These are phyloP conservation scores for Natator depressus DNA, from an alignment of 2,113 vertebrate genomes.

Conservation along the genomic window DNA sequence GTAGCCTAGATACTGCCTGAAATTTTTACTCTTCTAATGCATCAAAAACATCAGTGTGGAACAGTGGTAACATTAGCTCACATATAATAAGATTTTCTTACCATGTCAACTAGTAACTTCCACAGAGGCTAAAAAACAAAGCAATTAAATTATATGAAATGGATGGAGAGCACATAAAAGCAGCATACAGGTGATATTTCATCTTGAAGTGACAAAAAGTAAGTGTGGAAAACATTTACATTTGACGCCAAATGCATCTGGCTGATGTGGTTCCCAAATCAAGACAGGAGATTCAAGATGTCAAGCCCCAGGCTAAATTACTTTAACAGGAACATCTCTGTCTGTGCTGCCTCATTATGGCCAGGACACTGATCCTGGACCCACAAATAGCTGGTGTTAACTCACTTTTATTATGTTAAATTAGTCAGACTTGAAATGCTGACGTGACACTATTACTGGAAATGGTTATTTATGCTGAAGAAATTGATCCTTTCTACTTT, in stretches of 20 bases:
- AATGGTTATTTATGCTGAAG: neutral
- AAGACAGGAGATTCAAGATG: neutral
- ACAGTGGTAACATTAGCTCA: neutral
- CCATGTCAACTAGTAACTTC: conserved; percentile 85
- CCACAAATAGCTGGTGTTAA: neutral
- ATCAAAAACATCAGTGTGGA: neutral
- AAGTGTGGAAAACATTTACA: neutral
- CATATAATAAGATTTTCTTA: conserved; percentile 66
- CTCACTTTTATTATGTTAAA: neutral
- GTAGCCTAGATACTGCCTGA: neutral
- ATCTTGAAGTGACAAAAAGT: neutral
- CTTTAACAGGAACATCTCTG: neutral
- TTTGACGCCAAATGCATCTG: neutral
- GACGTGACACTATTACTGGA: neutral
- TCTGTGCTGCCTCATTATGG: neutral
- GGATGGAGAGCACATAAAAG: neutral
- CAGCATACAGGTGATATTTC: neutral
- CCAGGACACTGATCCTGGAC: neutral
- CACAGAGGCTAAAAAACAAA: conserved; percentile 79
- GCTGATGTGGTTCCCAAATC: neutral
- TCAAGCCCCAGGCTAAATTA: neutral
- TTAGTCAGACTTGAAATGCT: neutral
- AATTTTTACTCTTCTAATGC: neutral
- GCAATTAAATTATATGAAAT: neutral
- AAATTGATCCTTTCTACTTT: neutral